Evolutionary conservation across 2,888 invertebrate species (phyloP).

Genomic region (Atrina japonica): DNA sequence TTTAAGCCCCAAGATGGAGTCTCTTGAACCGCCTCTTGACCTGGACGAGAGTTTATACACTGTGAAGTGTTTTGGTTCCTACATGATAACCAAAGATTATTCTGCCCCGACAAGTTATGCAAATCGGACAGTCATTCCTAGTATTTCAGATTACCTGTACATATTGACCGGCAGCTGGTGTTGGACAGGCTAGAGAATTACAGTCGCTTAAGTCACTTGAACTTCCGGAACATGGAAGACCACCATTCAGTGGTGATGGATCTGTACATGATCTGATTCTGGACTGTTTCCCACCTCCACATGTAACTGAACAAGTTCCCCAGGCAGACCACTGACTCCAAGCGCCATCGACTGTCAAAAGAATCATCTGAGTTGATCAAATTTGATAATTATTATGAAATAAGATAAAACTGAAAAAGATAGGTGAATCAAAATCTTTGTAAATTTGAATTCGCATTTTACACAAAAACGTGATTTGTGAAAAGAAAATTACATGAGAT

Average conservation of each 20-base stretch:
- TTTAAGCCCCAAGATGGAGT: too few relatives aligned
- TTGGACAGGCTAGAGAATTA: conserved; percentile 24
- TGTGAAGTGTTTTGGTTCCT: too few relatives aligned
- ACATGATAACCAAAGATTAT: too few relatives aligned
- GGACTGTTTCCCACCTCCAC: conserved; percentile 21
- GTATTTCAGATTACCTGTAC: conserved; percentile 32
- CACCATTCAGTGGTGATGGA: conserved; percentile 24
- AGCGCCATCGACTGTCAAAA: conserved; percentile 18
- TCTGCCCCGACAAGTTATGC: too few relatives aligned
- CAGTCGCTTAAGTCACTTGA: conserved; percentile 11
- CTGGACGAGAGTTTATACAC: too few relatives aligned
- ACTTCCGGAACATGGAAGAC: conserved; percentile 9
- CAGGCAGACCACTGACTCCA: conserved; percentile 26
- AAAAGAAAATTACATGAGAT: too few relatives aligned
- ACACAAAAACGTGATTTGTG: neutral
- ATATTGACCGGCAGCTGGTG: conserved; percentile 9
- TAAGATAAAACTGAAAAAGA: too few relatives aligned
- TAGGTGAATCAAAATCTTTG: neutral
- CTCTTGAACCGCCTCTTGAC: too few relatives aligned
- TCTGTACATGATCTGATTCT: conserved; percentile 15
- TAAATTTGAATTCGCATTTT: neutral
- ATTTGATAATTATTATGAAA: too few relatives aligned
- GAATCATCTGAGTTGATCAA: too few relatives aligned
- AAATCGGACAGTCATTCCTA: too few relatives aligned
- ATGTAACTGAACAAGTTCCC: conserved; percentile 24